These are phyloP conservation scores for Drosophila pandora DNA, from an alignment of 1,140 invertebrate species.

Conservation along the genomic window DNA sequence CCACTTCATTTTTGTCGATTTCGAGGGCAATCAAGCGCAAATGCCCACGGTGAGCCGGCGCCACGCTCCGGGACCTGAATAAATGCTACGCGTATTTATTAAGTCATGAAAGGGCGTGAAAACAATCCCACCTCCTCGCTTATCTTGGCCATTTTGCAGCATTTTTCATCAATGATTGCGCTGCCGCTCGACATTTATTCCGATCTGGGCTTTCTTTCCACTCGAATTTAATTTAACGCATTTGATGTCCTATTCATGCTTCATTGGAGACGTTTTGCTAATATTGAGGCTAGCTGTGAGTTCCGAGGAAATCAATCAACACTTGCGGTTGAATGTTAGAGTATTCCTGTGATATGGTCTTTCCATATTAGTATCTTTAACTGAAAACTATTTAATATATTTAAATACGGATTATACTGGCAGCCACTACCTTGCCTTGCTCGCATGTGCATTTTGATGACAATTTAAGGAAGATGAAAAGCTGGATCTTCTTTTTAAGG, in stretches of 20 bases:
- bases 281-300: not conserved
- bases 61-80: slow-evolving; percentile 24
- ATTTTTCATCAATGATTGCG: slow-evolving; percentile 37
- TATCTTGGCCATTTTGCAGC: slow-evolving; percentile 57
- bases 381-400: too few species aligned
- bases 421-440: too few species aligned
- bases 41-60: slow-evolving; percentile 28
- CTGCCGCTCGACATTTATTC: slow-evolving; percentile 5
- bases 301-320: slow-evolving; percentile 12
- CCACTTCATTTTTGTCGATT: slow-evolving; percentile 78
- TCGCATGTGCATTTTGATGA: too few species aligned
- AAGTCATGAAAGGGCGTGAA: slow-evolving; percentile 66
- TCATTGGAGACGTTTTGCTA: slow-evolving; percentile 44
- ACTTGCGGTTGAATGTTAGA: not conserved
- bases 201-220: slow-evolving; percentile 1
- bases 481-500: too few species aligned
- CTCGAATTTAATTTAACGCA: slow-evolving; percentile 45
- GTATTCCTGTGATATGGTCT: too few species aligned
- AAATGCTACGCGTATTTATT: slow-evolving; percentile 63
- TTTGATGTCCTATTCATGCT: slow-evolving; percentile 59
- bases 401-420: too few species aligned
- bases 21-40: slow-evolving; percentile 74
- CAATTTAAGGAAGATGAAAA: too few species aligned
- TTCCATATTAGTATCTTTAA: too few species aligned
- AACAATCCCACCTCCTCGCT: slow-evolving; percentile 6